Percentiles rank a stretch among this genome's conserved stretches.
These are phyloP conservation scores for Neotoma lepida DNA, from an alignment of 2,113 vertebrate genomes.

Conservation along the genomic window DNA sequence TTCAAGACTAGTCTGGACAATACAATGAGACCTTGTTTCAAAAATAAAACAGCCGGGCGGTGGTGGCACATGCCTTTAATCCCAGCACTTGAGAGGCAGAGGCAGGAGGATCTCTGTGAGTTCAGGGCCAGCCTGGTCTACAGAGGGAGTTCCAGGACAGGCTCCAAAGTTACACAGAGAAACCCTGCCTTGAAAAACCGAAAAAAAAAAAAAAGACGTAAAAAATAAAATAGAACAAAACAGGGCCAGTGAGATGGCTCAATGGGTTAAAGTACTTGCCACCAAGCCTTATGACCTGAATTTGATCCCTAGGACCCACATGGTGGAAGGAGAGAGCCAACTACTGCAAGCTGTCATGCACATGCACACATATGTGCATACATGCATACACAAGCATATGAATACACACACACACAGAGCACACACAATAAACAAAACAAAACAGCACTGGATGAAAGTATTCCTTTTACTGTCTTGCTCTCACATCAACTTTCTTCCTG, in stretches of 20 bases:
- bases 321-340: not conserved
- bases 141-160: no score
- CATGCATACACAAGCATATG: not conserved
- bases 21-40: not conserved
- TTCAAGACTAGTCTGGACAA: not conserved
- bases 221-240: not conserved
- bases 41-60: not conserved
- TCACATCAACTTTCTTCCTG: conserved; percentile 15
- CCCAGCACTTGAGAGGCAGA: no score
- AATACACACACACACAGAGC: not conserved
- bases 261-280: not conserved
- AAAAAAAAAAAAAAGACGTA: no score
- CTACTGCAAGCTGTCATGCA: not conserved
- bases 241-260: not conserved
- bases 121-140: no score
- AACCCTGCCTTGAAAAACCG: no score
- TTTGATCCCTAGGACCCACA: not conserved
- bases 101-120: no score
- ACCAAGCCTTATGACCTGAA: not conserved
- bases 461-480: conserved; percentile 27
- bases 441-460: not conserved
- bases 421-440: not conserved
- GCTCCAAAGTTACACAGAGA: no score
- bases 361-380: not conserved
- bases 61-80: no score